Conservation (phyloP, 2,888 invertebrate genomes). For the Aleiodes testaceus region DNA sequence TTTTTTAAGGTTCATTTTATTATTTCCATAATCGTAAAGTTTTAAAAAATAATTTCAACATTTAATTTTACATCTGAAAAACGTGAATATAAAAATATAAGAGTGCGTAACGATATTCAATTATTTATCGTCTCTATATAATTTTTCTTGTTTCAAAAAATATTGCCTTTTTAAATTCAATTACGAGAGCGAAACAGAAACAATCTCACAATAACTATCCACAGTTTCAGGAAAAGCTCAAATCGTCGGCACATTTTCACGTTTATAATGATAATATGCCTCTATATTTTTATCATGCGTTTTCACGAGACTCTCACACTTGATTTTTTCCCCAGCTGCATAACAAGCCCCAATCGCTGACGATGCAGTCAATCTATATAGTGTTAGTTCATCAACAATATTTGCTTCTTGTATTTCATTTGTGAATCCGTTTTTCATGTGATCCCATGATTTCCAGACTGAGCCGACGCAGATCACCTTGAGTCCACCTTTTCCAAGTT, state of each 20-base stretch:
- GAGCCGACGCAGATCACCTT: conserved; percentile 94
- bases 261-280: conserved; percentile 78
- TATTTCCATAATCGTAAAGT: not conserved
- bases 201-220: conserved; percentile 14
- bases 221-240: not conserved
- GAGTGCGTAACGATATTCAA: not conserved
- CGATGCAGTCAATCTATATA: conserved; percentile 82
- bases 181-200: not conserved
- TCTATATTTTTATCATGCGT: conserved; percentile 80
- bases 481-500: conserved; percentile 76
- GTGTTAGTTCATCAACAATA: conserved; percentile 75
- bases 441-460: conserved; percentile 94
- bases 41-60: not conserved
- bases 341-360: conserved; percentile 91
- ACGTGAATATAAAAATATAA: conserved; percentile 10
- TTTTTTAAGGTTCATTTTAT: not conserved
- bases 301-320: conserved; percentile 80
- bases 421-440: conserved; percentile 83
- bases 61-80: not conserved
- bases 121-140: not conserved
- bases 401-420: conserved; percentile 74
- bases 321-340: conserved; percentile 83
- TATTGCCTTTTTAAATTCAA: not conserved
- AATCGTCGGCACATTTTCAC: conserved; percentile 49
- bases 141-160: not conserved